Percentiles rank a stretch among this genome's conserved stretches.
phyloP scores from a whole-genome alignment of 2,113 vertebrate genomes.

The Mesoclemmys tuberculata region DNA sequence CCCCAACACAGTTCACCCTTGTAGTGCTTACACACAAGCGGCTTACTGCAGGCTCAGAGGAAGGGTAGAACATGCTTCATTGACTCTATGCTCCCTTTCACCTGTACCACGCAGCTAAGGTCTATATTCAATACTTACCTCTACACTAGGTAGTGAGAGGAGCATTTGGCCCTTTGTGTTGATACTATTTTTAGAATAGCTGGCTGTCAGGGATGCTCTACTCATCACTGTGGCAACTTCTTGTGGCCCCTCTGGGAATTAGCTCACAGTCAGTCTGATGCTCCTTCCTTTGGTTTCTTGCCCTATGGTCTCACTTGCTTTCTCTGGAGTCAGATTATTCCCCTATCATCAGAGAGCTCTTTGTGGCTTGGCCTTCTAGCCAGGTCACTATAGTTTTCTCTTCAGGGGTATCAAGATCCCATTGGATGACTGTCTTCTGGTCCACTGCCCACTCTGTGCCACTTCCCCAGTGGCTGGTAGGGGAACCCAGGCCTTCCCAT shows the following conservation, averaged over 20 bases:
- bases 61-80: neutral
- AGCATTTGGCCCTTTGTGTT: neutral
- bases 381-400: too few species aligned
- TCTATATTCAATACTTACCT: neutral
- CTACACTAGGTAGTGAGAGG: neutral
- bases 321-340: too few species aligned
- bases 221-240: neutral
- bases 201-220: neutral
- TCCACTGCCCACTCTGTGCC: too few species aligned
- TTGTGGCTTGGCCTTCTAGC: neutral
- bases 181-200: neutral
- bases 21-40: neutral
- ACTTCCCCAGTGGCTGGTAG: too few species aligned
- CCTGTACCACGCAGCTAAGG: neutral
- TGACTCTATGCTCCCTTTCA: neutral
- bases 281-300: neutral
- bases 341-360: too few species aligned
- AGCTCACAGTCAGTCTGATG: neutral
- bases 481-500: too few species aligned
- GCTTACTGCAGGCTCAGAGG: neutral
- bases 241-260: neutral
- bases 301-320: too few species aligned
- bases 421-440: too few species aligned
- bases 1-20: neutral
- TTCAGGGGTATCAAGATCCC: too few species aligned